phyloP scores from a whole-genome alignment of 2,113 vertebrate genomes.

The Columba janthina region DNA sequence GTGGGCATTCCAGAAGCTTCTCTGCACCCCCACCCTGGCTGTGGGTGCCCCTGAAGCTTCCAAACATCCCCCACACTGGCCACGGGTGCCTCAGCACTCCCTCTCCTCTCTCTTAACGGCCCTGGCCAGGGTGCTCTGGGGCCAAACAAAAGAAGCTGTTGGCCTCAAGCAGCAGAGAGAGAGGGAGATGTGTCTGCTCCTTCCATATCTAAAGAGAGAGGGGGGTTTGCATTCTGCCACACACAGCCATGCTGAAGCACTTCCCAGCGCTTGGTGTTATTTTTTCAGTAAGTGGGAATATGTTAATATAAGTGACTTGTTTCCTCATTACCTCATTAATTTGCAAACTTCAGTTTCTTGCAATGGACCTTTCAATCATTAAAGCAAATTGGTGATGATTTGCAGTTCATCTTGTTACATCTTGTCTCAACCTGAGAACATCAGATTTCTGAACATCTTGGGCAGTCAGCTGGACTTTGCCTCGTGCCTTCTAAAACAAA shows the following conservation, averaged over 20 bases:
- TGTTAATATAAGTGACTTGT: neutral
- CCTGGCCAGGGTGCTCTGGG: no score
- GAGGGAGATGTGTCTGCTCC: no score
- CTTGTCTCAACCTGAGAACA: neutral
- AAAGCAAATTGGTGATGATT: constrained; percentile 33
- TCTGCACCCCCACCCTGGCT: no score
- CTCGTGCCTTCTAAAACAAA: neutral
- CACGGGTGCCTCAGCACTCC: no score
- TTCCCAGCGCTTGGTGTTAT: neutral
- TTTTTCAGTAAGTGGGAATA: neutral
- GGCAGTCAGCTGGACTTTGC: constrained; percentile 16
- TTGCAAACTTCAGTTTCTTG: neutral
- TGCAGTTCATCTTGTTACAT: constrained; percentile 42
- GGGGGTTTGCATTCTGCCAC: no score
- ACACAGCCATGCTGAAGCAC: neutral
- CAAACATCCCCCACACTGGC: no score
- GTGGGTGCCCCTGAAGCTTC: no score
- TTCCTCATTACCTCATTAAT: neutral
- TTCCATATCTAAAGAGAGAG: no score
- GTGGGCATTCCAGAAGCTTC: no score
- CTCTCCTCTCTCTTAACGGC: no score
- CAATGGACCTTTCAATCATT: neutral
- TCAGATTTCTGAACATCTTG: neutral
- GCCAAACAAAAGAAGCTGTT: no score
- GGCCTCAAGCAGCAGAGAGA: no score